Percentiles rank a stretch among this genome's conserved stretches.
Evolutionary conservation across 1,140 invertebrate species (phyloP).

Genomic region (Antheraea mylitta): DNA sequence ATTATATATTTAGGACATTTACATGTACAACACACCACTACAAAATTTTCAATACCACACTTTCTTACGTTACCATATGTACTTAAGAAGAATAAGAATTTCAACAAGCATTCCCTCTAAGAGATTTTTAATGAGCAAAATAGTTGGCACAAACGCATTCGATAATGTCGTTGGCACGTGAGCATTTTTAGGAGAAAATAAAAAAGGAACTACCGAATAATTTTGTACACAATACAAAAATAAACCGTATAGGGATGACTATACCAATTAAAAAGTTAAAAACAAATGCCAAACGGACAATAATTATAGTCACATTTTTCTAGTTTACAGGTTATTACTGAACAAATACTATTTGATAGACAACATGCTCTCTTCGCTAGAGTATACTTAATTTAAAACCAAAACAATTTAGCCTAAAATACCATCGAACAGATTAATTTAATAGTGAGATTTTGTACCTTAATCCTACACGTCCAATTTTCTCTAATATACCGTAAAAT

Average conservation of each 20-base stretch:
- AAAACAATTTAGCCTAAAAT: background rate
- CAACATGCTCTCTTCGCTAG: too few relatives aligned
- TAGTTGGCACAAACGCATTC: conserved; percentile 13
- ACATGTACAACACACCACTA: conserved; percentile 8
- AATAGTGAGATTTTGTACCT: background rate
- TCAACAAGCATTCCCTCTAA: background rate
- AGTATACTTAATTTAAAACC: too few relatives aligned
- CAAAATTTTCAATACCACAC: conserved; percentile 6
- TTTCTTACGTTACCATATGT: conserved; percentile 3
- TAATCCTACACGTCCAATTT: background rate
- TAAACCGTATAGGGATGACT: background rate
- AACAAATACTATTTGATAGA: too few relatives aligned
- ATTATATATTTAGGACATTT: conserved; percentile 12
- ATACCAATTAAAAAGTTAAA: too few relatives aligned
- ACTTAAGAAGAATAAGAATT: conserved; percentile 5
- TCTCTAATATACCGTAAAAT: background rate
- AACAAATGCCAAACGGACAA: too few relatives aligned
- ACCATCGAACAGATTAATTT: background rate
- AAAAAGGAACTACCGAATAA: background rate
- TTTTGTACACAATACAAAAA: background rate
- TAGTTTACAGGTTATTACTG: too few relatives aligned
- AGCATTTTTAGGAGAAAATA: conserved; percentile 2
- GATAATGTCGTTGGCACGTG: conserved; percentile 2
- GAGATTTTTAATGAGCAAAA: conserved; percentile 13
- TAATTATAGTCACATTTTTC: too few relatives aligned